Evolutionary conservation across 2,113 vertebrate species (phyloP).

Genomic region (Gorsachius goisagi): DNA sequence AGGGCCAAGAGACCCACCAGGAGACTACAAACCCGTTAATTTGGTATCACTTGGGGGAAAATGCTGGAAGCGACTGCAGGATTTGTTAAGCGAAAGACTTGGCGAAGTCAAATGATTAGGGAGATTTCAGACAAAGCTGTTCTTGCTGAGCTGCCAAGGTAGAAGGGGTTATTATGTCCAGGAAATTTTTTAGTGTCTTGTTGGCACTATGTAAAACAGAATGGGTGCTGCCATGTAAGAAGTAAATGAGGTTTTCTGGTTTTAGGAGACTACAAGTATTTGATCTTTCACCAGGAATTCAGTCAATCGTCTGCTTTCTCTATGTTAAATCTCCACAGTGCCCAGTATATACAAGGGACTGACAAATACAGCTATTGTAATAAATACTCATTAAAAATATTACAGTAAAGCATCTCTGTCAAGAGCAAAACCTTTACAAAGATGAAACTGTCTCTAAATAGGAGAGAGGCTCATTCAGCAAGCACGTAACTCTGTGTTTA

Average conservation of each 20-base stretch:
- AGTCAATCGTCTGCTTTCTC: not conserved
- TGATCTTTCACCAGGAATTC: not conserved
- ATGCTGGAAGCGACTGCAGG: constrained; percentile 51
- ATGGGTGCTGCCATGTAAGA: not conserved
- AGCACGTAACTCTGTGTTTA: not conserved
- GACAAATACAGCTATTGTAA: not conserved
- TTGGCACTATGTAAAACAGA: not conserved
- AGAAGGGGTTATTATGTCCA: constrained; percentile 52
- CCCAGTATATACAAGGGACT: not conserved
- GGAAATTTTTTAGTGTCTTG: constrained; percentile 12
- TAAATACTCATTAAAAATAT: not conserved
- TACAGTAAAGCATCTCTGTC: not conserved
- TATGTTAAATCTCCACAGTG: not conserved
- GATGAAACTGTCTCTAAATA: not conserved
- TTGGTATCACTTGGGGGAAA: constrained; percentile 60
- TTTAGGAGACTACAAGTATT: not conserved
- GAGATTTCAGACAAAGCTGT: constrained; percentile 66
- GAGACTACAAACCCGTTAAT: constrained; percentile 67
- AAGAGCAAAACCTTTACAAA: not conserved
- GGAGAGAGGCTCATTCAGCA: not conserved
- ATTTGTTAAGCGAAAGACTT: constrained; percentile 70
- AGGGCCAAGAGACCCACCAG: constrained; percentile 47
- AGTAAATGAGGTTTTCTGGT: not conserved
- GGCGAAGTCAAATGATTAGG: constrained; percentile 69
- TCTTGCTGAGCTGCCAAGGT: constrained; percentile 54